phyloP scores from a whole-genome alignment of 2,888 invertebrate species.

The Piscicola geometra region DNA sequence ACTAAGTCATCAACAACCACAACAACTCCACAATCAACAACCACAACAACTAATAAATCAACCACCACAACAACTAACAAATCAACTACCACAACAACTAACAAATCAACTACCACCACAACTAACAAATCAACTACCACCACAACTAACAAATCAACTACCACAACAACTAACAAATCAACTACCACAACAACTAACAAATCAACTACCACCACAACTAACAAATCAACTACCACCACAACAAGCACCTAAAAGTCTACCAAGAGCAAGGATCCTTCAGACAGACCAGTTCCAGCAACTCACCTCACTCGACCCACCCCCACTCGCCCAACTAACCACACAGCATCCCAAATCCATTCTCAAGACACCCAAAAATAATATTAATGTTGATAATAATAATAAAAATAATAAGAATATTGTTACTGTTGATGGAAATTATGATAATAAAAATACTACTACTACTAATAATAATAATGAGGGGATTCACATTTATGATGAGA shows the following conservation, averaged over 20 bases:
- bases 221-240: not conserved
- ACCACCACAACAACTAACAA: not conserved
- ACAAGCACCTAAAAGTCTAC: not conserved
- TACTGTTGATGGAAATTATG: not conserved
- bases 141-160: no score
- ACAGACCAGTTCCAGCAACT: not conserved
- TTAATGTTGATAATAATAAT: slow-evolving; percentile 11
- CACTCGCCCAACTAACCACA: not conserved
- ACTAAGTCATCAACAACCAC: no score
- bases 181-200: no score
- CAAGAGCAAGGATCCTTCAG: not conserved
- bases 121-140: not conserved
- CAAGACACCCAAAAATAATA: not conserved
- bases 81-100: not conserved
- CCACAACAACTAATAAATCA: no score
- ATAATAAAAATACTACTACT: not conserved
- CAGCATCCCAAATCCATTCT: not conserved
- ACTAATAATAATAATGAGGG: not conserved
- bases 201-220: no score
- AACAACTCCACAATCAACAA: no score
- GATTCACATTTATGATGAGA: no score
- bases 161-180: no score
- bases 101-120: no score
- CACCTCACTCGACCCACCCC: not conserved
- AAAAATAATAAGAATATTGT: not conserved